Conservation (phyloP, 2,888 invertebrate genomes). For the Tachina grossa region DNA sequence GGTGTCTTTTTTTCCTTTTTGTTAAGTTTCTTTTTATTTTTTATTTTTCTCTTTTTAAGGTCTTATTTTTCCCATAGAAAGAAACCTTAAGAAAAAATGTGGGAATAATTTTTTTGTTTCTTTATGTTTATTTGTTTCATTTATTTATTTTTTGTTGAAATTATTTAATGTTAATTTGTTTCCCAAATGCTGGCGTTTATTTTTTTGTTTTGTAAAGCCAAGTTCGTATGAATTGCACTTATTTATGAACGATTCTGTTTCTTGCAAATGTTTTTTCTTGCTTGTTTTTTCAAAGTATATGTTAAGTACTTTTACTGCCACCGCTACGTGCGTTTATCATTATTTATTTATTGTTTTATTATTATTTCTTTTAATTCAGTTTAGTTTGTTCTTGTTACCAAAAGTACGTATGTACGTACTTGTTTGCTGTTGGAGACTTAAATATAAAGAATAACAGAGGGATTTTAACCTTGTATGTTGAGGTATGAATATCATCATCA, state of each 20-base stretch:
- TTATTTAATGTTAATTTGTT: constrained; percentile 65
- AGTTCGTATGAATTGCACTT: background rate
- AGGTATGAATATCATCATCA: constrained; percentile 61
- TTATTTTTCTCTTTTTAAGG: background rate
- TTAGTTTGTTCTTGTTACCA: constrained; percentile 11
- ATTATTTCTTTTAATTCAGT: constrained; percentile 32
- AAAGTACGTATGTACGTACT: constrained; percentile 61
- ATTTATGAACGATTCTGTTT: background rate
- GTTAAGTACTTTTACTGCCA: constrained; percentile 56
- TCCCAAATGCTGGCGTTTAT: constrained; percentile 32
- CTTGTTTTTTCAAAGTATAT: constrained; percentile 59
- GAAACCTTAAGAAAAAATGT: background rate
- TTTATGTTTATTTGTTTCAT: constrained; percentile 21
- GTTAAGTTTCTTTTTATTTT: too few relatives aligned
- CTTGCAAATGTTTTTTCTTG: constrained; percentile 23
- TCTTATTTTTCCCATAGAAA: constrained; percentile 16
- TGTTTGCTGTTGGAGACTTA: constrained; percentile 34
- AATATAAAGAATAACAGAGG: constrained; percentile 3
- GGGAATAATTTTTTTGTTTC: constrained; percentile 15
- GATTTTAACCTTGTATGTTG: constrained; percentile 65
- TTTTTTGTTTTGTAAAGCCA: constrained; percentile 42
- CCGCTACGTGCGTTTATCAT: constrained; percentile 10
- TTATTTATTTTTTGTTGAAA: background rate
- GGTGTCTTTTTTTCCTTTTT: constrained; percentile 2
- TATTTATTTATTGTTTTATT: background rate